Base-by-base conservation (phyloP, 2,888 invertebrate species). In the Epiblema foenella region DNA sequence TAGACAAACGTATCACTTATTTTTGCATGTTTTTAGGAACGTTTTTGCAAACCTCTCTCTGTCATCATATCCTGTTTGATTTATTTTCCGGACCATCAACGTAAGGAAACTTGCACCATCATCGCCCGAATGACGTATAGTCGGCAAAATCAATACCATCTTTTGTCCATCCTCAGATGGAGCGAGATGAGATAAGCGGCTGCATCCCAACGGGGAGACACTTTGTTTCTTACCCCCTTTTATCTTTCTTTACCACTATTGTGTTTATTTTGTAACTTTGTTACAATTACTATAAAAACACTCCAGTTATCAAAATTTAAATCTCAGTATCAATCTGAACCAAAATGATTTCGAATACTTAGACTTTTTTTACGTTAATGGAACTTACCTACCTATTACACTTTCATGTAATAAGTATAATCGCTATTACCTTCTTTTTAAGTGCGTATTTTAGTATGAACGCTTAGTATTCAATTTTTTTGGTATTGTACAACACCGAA, bases 141-240 rank as follows among this genome's bases (percentile, higher is more conserved):
- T 87, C 89, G 89, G 88, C 89, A 81, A 85, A 85, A 89, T 89
- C 88, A 89, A 89, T 88, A 85, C 87, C 77, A 82, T 85, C 89
- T 90, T 89, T 90, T 90, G 90, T 90, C 83, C 83, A 79, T 86
- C 89, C 89, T 72, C 89, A 90, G 85, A 89, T 83, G 90, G 90
- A 77, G 70, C 77, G 84, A 76, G 72, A 77, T 76, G 82, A 85
- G 88, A 86, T 89, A 89, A 86, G 84, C 85, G 81, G 82, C 80
- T 79, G 77, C 77, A 79, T 83, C 85, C 84, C 82, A 84, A 81
- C 79, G 79, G 77, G 79, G 81, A 85, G 84, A 85, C 87, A 85
- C 68, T 85, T 83, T 78, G 79, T 79, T 82, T 82, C 79, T 80
- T 80, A 59, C 70, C 54, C 17, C 59, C 15, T 81, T 82, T 83